A percentile compares a stretch with the other conserved stretches of the same genome.
These are phyloP conservation scores for Morbakka virulenta DNA, from an alignment of 30 jellyfish, hydroid and myxozoan species.

Conservation along the genomic window DNA sequence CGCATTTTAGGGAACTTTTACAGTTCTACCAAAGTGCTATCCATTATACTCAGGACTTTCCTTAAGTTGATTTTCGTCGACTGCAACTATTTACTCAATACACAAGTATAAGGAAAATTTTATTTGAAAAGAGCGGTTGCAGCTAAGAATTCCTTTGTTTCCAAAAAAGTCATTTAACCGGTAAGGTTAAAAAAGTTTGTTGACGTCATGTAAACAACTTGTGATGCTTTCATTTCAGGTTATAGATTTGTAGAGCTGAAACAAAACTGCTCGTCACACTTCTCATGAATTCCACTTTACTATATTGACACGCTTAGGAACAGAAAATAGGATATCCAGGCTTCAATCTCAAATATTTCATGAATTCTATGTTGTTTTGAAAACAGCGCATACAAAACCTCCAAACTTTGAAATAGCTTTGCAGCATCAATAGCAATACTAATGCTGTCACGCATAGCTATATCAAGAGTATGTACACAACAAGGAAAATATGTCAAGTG, in stretches of 20 bases:
- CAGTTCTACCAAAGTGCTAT: conserved; percentile 10
- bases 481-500: conserved; percentile 22
- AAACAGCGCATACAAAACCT: conserved; percentile 13
- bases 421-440: conserved; percentile 27
- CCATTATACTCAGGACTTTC: conserved; percentile 29
- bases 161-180: conserved; percentile 12
- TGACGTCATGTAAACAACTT: too few species aligned
- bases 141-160: conserved; percentile 39
- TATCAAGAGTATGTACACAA: conserved; percentile 28
- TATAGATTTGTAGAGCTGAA: conserved; percentile 10
- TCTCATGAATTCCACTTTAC: conserved; percentile 58
- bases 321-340: background rate
- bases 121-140: conserved; percentile 24
- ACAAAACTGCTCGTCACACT: conserved; percentile 16
- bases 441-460: conserved; percentile 27
- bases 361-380: background rate
- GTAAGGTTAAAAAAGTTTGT: conserved; percentile 2
- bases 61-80: conserved; percentile 36
- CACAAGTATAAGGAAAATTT: conserved; percentile 23
- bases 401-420: conserved; percentile 23
- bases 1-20: conserved; percentile 15
- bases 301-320: conserved; percentile 35
- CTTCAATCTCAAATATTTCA: background rate
- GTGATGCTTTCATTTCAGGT: too few species aligned
- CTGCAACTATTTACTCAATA: conserved; percentile 44